phyloP scores from a whole-genome alignment of 1,140 invertebrate species.

The Metaphire vulgaris region DNA sequence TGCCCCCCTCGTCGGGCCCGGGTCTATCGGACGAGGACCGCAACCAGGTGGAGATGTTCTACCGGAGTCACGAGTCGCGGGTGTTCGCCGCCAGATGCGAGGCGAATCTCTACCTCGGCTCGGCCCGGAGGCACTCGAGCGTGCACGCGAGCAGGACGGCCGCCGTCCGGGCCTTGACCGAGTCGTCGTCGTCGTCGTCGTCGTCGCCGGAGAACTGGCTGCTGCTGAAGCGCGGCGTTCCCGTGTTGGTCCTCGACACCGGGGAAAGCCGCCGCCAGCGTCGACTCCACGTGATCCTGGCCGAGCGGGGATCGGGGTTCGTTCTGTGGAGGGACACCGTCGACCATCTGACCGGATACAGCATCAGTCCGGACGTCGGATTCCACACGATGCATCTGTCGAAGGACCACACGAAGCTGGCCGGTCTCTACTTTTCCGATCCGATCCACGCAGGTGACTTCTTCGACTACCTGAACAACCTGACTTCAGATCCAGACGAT shows the following conservation, averaged over 20 bases:
- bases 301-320: conserved; percentile 76
- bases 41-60: conserved; percentile 70
- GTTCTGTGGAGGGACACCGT: conserved; percentile 78
- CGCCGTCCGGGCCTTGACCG: conserved; percentile 1
- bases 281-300: conserved; percentile 67
- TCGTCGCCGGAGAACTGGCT: conserved; percentile 61
- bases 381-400: conserved; percentile 80
- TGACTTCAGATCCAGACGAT: conserved; percentile 72
- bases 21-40: conserved; percentile 64
- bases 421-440: conserved; percentile 70
- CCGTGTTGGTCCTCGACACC: conserved; percentile 69
- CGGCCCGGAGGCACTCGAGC: conserved; percentile 3
- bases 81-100: conserved; percentile 71
- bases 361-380: conserved; percentile 50
- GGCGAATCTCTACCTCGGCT: conserved; percentile 67
- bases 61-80: conserved; percentile 68
- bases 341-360: conserved; percentile 58
- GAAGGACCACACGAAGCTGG: conserved; percentile 58
- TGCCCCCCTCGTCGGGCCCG: background rate
- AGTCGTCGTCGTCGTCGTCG: background rate
- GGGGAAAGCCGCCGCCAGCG: conserved; percentile 63
- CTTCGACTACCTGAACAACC: conserved; percentile 59
- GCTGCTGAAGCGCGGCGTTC: conserved; percentile 71
- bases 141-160: background rate
- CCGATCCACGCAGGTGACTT: conserved; percentile 66